A percentile compares a stretch with the other conserved stretches of the same genome.
Conservation (phyloP, 2,797 vertebrate species). For the Ceyx erithaca region DNA sequence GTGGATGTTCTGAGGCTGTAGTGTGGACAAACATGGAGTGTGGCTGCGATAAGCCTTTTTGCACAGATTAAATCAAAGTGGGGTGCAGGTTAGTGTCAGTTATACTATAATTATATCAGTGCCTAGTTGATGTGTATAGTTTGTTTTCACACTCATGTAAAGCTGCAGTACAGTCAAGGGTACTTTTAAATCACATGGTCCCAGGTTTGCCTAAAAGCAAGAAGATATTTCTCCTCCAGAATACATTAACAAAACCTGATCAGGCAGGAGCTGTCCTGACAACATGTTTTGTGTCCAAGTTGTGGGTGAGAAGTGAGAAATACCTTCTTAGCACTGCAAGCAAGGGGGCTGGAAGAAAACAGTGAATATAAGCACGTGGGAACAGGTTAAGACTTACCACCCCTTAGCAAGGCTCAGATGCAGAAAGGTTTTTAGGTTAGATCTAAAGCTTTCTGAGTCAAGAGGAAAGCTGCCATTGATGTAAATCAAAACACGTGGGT, state of each 20-base stretch:
- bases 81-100: not conserved
- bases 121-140: accelerated
- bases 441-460: constrained; percentile 39
- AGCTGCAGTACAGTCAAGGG: not conserved
- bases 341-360: not conserved
- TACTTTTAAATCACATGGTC: accelerated
- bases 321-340: not conserved
- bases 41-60: not conserved
- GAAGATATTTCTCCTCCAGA: not conserved
- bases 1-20: not conserved
- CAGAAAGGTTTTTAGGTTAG: constrained; percentile 27
- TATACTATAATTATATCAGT: not conserved
- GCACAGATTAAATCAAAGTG: not conserved
- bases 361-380: not conserved
- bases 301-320: not conserved
- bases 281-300: accelerated
- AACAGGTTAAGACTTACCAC: not conserved
- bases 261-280: not conserved
- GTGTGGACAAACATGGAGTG: not conserved
- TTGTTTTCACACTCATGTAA: not conserved
- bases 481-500: not conserved
- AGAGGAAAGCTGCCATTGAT: constrained; percentile 12
- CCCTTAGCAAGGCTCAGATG: not conserved
- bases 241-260: not conserved
- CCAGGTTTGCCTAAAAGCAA: not conserved